phyloP scores from a whole-genome alignment of 1,140 invertebrate genomes.

The Nephotettix cincticeps region DNA sequence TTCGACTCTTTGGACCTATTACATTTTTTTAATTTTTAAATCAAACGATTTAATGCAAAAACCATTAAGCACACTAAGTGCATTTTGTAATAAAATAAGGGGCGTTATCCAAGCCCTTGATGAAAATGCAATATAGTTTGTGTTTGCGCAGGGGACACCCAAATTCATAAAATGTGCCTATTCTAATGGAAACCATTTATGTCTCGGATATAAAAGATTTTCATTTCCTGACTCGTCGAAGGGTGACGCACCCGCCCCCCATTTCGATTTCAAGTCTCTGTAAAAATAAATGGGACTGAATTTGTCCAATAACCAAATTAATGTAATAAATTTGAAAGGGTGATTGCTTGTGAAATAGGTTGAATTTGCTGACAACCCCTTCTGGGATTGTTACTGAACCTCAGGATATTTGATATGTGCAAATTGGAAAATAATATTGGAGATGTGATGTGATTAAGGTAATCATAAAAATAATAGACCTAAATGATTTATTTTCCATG shows the following conservation, averaged over 20 bases:
- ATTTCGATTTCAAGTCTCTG: conserved; percentile 20
- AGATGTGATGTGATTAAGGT: too few relatives aligned
- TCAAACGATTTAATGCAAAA: too few relatives aligned
- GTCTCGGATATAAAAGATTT: conserved; percentile 16
- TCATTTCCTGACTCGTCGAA: conserved; percentile 4
- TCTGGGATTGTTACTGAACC: background rate
- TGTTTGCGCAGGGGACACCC: background rate
- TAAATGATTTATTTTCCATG: too few relatives aligned
- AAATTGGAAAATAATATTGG: too few relatives aligned
- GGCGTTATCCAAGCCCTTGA: background rate
- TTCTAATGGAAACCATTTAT: conserved; percentile 21
- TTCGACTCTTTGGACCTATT: too few relatives aligned
- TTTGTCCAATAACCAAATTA: conserved; percentile 20
- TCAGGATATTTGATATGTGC: too few relatives aligned
- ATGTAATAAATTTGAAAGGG: conserved; percentile 15
- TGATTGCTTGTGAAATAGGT: conserved; percentile 10
- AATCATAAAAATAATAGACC: too few relatives aligned
- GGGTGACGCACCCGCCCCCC: background rate
- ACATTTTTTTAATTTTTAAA: too few relatives aligned
- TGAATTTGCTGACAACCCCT: background rate
- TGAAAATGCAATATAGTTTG: background rate
- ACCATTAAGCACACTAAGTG: too few relatives aligned
- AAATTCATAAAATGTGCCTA: conserved; percentile 1
- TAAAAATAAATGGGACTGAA: conserved; percentile 15
- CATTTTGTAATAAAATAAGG: too few relatives aligned